phyloP scores from a whole-genome alignment of 2,113 vertebrate species.

The Chloebia gouldiae region DNA sequence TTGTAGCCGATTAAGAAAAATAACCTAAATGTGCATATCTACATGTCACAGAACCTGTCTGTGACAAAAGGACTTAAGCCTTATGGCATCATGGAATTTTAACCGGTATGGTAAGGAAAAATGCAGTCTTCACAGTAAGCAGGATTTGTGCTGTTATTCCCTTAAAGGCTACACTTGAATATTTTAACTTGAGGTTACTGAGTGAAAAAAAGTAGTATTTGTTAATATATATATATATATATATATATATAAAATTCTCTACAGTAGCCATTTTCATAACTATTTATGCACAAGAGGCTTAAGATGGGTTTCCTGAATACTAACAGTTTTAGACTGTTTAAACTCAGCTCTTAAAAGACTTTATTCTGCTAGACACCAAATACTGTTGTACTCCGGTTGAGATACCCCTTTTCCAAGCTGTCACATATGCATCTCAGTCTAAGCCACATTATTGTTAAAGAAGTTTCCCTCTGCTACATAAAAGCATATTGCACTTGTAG shows the following conservation, averaged over 20 bases:
- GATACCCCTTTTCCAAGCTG: background rate
- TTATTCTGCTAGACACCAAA: background rate
- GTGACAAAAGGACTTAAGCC: background rate
- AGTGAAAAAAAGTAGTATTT: background rate
- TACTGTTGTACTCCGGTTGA: background rate
- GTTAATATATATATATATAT: background rate
- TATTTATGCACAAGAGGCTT: background rate
- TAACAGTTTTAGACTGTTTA: background rate
- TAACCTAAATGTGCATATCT: background rate
- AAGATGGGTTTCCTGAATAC: background rate
- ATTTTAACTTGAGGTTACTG: background rate
- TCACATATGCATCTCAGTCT: background rate
- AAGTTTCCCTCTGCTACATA: conserved; percentile 35
- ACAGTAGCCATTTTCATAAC: background rate
- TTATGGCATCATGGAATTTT: background rate
- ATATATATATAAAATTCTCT: background rate
- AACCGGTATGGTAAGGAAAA: background rate
- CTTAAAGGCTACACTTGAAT: background rate
- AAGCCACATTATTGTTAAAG: background rate
- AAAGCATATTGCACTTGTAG: conserved; percentile 41
- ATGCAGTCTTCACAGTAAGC: background rate
- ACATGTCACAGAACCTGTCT: background rate
- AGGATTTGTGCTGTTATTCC: background rate
- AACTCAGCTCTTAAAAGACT: background rate
- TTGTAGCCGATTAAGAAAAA: background rate